Conservation (phyloP, 2,888 invertebrate genomes). For the Ellobium chinense region DNA sequence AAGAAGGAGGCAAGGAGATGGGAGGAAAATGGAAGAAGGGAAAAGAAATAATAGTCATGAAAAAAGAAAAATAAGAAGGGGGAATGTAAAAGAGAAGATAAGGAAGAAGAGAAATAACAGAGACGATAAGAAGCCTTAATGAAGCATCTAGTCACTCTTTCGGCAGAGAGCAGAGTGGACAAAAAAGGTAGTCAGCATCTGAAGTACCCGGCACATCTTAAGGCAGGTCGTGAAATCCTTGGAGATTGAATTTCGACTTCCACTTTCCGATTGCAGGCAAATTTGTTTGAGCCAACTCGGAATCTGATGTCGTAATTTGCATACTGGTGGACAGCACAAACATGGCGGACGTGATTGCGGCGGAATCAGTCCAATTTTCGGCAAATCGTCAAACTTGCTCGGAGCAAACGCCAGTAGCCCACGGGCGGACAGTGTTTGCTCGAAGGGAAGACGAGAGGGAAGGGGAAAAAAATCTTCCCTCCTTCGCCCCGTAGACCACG, state of each 20-base stretch:
- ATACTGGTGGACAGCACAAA: conserved; percentile 38
- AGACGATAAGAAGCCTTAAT: too few species aligned
- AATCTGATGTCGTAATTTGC: conserved; percentile 45
- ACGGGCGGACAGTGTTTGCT: neutral
- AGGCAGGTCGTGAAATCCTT: neutral
- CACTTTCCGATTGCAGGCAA: conserved; percentile 17
- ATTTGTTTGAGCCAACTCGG: conserved; percentile 28
- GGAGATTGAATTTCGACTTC: neutral
- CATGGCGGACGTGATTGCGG: conserved; percentile 33
- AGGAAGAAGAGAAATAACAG: too few species aligned
- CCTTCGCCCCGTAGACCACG: neutral
- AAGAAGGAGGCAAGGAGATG: too few species aligned
- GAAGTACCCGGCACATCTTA: neutral
- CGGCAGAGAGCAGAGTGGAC: too few species aligned
- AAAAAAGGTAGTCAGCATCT: too few species aligned
- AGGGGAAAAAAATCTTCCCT: neutral
- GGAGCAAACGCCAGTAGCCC: conserved; percentile 15
- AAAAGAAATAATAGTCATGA: neutral
- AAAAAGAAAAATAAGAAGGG: conserved; percentile 1
- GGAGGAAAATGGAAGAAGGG: conserved; percentile 8
- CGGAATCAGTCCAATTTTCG: conserved; percentile 41
- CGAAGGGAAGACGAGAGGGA: neutral
- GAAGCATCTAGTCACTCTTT: too few species aligned
- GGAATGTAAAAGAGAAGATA: conserved; percentile 21
- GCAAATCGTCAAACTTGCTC: conserved; percentile 37